Conservation (phyloP, 2,888 invertebrate species). For the Hypsopygia costalis region DNA sequence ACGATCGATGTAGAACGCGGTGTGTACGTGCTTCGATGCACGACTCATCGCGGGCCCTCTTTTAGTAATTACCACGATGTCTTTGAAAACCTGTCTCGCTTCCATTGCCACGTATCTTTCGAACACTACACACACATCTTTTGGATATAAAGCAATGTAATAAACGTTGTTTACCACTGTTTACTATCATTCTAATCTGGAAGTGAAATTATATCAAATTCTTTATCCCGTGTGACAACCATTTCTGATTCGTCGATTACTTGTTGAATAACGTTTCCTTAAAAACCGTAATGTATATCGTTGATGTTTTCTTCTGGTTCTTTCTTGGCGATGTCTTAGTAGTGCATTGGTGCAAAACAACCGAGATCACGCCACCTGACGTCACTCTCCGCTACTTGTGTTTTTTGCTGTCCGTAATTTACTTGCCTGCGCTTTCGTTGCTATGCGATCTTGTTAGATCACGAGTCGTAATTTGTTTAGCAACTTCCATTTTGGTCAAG, state of each 20-base stretch:
- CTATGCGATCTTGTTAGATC: conserved; percentile 25
- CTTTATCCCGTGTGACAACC: neutral
- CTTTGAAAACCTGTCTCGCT: neutral
- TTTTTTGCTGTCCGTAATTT: conserved; percentile 27
- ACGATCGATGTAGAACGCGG: conserved; percentile 46
- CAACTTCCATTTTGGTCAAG: neutral
- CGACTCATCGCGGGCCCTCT: conserved; percentile 22
- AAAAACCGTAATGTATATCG: too few species aligned
- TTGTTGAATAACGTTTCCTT: neutral
- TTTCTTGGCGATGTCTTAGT: conserved; percentile 14
- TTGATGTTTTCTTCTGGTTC: too few species aligned
- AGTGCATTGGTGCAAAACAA: conserved; percentile 27
- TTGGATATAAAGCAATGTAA: conserved; percentile 1
- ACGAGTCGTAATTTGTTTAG: conserved; percentile 5
- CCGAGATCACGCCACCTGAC: conserved; percentile 43
- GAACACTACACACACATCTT: neutral
- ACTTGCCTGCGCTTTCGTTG: conserved; percentile 26
- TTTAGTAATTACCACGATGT: conserved; percentile 4
- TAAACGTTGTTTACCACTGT: conserved; percentile 1
- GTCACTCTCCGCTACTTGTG: conserved; percentile 26
- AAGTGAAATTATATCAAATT: conserved; percentile 1
- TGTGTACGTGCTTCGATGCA: conserved; percentile 52
- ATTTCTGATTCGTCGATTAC: conserved; percentile 8
- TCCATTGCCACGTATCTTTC: conserved; percentile 7
- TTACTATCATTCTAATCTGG: conserved; percentile 1